Conservation (phyloP, 2,888 invertebrate genomes). For the Trisateles emortualis region DNA sequence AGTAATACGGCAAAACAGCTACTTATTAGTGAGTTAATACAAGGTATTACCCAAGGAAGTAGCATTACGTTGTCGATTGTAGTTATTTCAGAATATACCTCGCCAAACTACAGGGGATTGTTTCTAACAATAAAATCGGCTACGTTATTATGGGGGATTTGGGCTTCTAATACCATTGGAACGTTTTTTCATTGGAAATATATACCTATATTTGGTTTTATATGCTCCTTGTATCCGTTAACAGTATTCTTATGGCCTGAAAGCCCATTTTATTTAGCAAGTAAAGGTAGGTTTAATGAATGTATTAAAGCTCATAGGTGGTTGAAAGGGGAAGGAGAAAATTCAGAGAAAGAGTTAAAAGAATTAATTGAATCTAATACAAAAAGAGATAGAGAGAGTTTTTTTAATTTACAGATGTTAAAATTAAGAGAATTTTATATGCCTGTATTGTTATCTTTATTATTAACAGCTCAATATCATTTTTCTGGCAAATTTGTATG, state of each 20-base stretch:
- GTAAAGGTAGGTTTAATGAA: conserved; percentile 48
- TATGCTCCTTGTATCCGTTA: conserved; percentile 34
- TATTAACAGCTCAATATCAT: conserved; percentile 30
- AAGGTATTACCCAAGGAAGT: conserved; percentile 41
- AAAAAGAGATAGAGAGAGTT: conserved; percentile 17
- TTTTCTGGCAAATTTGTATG: conserved; percentile 27
- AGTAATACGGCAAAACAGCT: conserved; percentile 41
- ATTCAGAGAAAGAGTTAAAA: conserved; percentile 45
- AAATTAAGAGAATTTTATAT: conserved; percentile 45
- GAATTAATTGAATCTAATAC: conserved; percentile 26
- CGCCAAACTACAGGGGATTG: conserved; percentile 48
- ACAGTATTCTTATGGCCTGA: conserved; percentile 39
- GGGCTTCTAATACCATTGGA: conserved; percentile 52
- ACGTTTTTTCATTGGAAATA: conserved; percentile 45
- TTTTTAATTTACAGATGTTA: conserved; percentile 27
- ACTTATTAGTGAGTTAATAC: conserved; percentile 51
- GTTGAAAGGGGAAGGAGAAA: conserved; percentile 48
- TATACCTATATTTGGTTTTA: conserved; percentile 41
- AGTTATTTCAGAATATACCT: conserved; percentile 50
- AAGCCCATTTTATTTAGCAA: conserved; percentile 51
- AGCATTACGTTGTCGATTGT: conserved; percentile 27
- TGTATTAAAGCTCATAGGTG: conserved; percentile 43
- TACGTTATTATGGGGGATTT: conserved; percentile 46
- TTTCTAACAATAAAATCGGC: conserved; percentile 49
- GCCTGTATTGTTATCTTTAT: conserved; percentile 33